Base-by-base conservation (phyloP, 2,113 vertebrate species). In the Donacobius atricapilla region DNA sequence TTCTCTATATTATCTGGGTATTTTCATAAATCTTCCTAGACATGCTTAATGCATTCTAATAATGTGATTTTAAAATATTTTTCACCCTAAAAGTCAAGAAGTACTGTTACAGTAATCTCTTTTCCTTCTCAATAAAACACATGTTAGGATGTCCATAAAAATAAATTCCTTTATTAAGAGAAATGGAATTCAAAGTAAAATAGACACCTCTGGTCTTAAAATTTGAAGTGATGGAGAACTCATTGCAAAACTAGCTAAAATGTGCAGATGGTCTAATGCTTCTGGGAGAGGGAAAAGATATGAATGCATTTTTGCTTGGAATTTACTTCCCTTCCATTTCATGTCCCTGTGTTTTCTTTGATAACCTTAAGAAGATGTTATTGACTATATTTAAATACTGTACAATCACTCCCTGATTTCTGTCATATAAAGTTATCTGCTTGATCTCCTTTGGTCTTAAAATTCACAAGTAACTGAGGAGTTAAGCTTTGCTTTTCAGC, bases 1-100 rank as follows among this genome's bases (percentile, higher is more conserved):
- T 66, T 10, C 4, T 33, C 3, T 66, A 13, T 63, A 71, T 92
- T 90, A 60, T 57, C 15, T 37, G 11, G 3, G 10, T 87, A 45
- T 81, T 83, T 93, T 77, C 10, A 25, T 82, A 66, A 78, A 53
- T 82, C 33, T 87, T 90, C 33, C 44, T 71, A 79, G 69, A 54
- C 3, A 9, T 7, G 2, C 15, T 73, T 81, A 89, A 87, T 60
- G 31, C 3, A 78, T 24, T 71, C 12, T 54, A 57, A 50, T 66
- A 54, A n/a, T n/a, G n/a, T 2, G 8, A 66, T 63, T 94, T 80
- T 64, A 10, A 69, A 80, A 58, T 5, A 7, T 57, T 81, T 90
- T 87, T 87, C 23, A 75, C 23, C 15, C 30, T 57, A 84, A 42
- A 85, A 95, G 44, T 44, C 31, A 83, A 80, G 40, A 54, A 9